Evolutionary conservation across 2,797 vertebrate species (phyloP), one percentile per base, ranked within the genome.

Genomic region (Tragopan temminckii): DNA sequence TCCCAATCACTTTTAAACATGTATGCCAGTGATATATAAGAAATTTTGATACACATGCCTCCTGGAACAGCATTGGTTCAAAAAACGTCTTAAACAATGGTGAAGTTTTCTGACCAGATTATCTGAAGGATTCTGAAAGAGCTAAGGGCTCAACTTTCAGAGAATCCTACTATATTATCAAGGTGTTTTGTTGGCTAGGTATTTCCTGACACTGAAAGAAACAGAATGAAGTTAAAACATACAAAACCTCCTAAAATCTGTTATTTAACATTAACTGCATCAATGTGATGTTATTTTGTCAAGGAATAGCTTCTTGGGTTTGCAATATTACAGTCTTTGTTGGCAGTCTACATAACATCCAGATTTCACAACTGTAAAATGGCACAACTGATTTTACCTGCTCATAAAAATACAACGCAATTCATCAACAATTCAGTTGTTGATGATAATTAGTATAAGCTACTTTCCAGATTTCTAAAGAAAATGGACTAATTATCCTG

Each of bases 401-500:
- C 42, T 79, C 80, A 90, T 74, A 70, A 86, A 85, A 88, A 46
- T 25, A 69, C 11, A 88, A 57, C 10, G 74, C 12, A 77, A 27
- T 67, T 88, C 43, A 81, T 80, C 8, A 27, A 38, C 48, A 88
- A 61, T 61, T 84, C 57, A 82, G 16, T 21, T 52, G 33, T 6
- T 55, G 33, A 7, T 74, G 24, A 55, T 88, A 53, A 66, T 69
- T 59, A 40, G 19, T 31, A 76, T 35, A 88, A 74, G 17, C 13
- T 70, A n/a, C 53, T 88, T 84, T 79, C 84, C 59, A 91, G 38
- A 70, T 17, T 80, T 85, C 45, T 55, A 48, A 95, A 84, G 59
- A 84, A 94, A 86, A 88, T 63, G 14, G 72, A 91, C 8, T 7
- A 62, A 48, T 88, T 86, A 42, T 84, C 15, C 21, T 57, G 14